phyloP scores from a whole-genome alignment of 1,140 invertebrate genomes.

The Cecropterus lyciades region DNA sequence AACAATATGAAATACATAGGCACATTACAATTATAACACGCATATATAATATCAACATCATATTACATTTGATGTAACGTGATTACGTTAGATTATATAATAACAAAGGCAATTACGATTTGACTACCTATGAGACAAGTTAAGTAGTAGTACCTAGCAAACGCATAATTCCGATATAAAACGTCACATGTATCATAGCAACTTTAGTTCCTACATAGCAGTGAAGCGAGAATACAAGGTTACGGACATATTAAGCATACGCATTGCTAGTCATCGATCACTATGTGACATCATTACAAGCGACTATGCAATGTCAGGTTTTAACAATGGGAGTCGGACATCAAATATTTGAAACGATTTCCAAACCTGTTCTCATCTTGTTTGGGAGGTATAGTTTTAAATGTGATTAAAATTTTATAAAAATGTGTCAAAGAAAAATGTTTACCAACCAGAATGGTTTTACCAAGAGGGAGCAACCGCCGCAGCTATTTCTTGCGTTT shows the following conservation, averaged over 20 bases:
- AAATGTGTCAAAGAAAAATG: not conserved
- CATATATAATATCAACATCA: not conserved
- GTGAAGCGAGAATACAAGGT: conserved; percentile 46
- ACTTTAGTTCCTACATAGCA: conserved; percentile 47
- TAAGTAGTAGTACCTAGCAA: not conserved
- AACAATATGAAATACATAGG: not conserved
- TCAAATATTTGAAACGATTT: not conserved
- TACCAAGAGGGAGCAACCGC: too few species aligned
- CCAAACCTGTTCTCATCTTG: not conserved
- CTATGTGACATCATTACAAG: conserved; percentile 52
- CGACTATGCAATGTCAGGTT: conserved; percentile 3
- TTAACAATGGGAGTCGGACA: conserved; percentile 7
- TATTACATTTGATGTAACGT: not conserved
- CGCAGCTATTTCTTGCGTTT: too few species aligned
- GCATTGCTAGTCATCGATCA: conserved; percentile 48
- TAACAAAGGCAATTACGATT: not conserved
- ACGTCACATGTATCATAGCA: conserved; percentile 25
- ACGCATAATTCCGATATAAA: not conserved
- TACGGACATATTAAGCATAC: conserved; percentile 51
- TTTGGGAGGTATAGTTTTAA: not conserved
- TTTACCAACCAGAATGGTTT: too few species aligned
- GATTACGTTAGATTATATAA: not conserved
- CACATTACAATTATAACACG: not conserved
- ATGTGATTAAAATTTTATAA: too few species aligned
- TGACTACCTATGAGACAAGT: not conserved